Evolutionary conservation across 2,113 vertebrate genomes (phyloP), one percentile per base, ranked within the genome.

Genomic region (Toxostoma redivivum): DNA sequence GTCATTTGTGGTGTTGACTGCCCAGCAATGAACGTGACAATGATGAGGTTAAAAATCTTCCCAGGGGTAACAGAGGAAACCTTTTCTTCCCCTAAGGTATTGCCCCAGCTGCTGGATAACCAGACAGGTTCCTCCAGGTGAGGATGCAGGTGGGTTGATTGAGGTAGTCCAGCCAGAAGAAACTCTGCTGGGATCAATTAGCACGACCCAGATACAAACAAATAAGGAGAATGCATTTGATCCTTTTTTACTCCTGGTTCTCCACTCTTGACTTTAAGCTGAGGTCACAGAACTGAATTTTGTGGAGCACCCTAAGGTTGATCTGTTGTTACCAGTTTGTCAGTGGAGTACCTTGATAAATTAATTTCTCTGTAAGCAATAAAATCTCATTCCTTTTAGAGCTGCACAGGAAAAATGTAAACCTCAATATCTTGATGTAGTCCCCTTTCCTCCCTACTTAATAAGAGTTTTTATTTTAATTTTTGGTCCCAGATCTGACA

Each of bases 131-230:
- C 45, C 92, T 95, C 22, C 85, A 95, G 95, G 95, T 96, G 89
- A 96, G 76, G 66, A 92, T 67, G 64, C 44, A 91, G 76, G 87
- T 87, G 91, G 87, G 62, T 48, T 96, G 92, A 95, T 76, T 90
- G 87, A 93, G 89, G 82, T 54, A 95, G 67, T 30, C 93, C 94
- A 86, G 91, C 73, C 85, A 88, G 18, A 35, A 61, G 50, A 45
- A 88, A 97, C 10, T 79, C 96, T 94, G 67, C 67, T 96, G 96
- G 95, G 96, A 97, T 97, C 96, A 97, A 97, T 97, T 97, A 95
- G 79, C 86, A 78, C 30, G 78, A 95, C 94, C 91, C 92, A 97
- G 94, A 88, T 92, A 95, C 33, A 42, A 81, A 62, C 40, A 86
- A 93, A 67, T 11, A 72, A 84, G 67, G 70, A 80, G 64, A 72